Conservation (phyloP, 2,797 vertebrate genomes). For the Amazonetta brasiliensis region DNA sequence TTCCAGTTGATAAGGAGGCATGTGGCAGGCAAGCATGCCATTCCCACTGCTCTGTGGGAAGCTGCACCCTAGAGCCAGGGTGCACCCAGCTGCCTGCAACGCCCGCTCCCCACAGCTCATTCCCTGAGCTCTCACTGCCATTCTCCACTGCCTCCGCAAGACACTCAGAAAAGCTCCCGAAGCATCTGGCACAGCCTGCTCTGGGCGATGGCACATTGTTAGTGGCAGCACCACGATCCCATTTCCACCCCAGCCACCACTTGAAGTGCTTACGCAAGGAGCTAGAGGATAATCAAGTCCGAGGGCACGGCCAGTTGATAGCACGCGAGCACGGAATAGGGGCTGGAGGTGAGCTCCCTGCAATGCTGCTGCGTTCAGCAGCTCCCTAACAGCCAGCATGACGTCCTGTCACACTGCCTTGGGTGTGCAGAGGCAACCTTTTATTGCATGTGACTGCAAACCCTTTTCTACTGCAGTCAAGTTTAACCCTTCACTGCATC, state of each 20-base stretch:
- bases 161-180: not conserved
- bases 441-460: not conserved
- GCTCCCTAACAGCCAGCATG: not conserved
- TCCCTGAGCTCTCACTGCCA: not conserved
- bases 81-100: not conserved
- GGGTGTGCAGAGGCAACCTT: not conserved
- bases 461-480: not conserved
- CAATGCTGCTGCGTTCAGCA: not conserved
- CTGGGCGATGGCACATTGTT: rapidly evolving
- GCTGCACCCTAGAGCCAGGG: not conserved
- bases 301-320: rapidly evolving
- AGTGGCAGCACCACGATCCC: rapidly evolving
- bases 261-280: not conserved
- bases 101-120: rapidly evolving
- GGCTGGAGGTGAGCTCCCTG: not conserved
- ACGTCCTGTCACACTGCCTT: not conserved
- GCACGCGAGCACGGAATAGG: rapidly evolving
- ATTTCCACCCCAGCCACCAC: not conserved
- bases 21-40: rapidly evolving
- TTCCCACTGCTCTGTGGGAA: not conserved
- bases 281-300: rapidly evolving
- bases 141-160: not conserved
- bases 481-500: not conserved
- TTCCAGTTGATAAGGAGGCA: not conserved
- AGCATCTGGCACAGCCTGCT: not conserved